Percentiles rank a stretch among this genome's conserved stretches.
Conservation (phyloP, 1,140 invertebrate species). For the Cotesia vestalis region DNA sequence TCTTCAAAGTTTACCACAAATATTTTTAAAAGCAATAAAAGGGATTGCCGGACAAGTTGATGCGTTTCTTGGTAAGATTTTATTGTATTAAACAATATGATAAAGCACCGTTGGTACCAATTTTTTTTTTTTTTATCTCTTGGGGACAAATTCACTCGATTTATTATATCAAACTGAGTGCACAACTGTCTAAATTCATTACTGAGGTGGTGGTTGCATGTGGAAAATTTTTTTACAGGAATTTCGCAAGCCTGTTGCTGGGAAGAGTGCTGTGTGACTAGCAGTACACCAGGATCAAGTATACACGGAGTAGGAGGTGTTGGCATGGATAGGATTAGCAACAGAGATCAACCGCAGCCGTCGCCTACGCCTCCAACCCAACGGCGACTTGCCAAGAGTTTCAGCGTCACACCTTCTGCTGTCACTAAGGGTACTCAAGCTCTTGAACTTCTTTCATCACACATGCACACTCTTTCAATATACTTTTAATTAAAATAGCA, state of each 20-base stretch:
- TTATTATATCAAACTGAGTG: slow-evolving; percentile 16
- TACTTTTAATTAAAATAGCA: background rate
- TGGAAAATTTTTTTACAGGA: slow-evolving; percentile 59
- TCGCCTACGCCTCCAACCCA: slow-evolving; percentile 82
- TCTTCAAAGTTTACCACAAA: slow-evolving; percentile 83
- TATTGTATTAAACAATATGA: slow-evolving; percentile 29
- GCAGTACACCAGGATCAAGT: slow-evolving; percentile 49
- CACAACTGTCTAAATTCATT: slow-evolving; percentile 1
- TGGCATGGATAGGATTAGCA: slow-evolving; percentile 50
- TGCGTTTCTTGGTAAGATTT: slow-evolving; percentile 87
- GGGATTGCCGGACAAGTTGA: slow-evolving; percentile 93
- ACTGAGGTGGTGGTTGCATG: slow-evolving; percentile 50
- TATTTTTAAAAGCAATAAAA: slow-evolving; percentile 93
- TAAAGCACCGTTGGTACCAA: slow-evolving; percentile 33
- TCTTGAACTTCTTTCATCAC: slow-evolving; percentile 36
- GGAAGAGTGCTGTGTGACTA: slow-evolving; percentile 64
- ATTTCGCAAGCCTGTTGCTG: slow-evolving; percentile 64
- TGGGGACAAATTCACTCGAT: slow-evolving; percentile 22
- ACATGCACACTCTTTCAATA: slow-evolving; percentile 13
- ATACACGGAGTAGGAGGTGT: slow-evolving; percentile 45
- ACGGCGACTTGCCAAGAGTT: slow-evolving; percentile 86
- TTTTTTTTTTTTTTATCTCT: slow-evolving; percentile 21
- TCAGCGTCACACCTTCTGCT: slow-evolving; percentile 80
- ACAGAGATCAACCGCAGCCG: slow-evolving; percentile 63
- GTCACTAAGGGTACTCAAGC: slow-evolving; percentile 67